Base-by-base conservation (phyloP, 2,797 vertebrate species). In the Chaetophractus vellerosus region DNA sequence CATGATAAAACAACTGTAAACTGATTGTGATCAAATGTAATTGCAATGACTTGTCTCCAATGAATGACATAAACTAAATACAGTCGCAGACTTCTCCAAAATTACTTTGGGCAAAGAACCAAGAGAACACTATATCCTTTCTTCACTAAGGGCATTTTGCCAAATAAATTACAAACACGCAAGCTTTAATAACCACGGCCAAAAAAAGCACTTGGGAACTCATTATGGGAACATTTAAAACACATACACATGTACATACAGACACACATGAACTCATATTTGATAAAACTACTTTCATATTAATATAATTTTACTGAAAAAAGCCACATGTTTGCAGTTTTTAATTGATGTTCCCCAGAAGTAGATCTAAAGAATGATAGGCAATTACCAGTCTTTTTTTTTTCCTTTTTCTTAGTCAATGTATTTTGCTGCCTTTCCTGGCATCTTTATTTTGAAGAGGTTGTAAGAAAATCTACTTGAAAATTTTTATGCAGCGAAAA, bases 101-200 rank as follows among this genome's bases (percentile, higher is more conserved):
- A 99, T 99, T 98, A 98, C 98, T 98, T 98, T 98, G 98, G 98
- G 98, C 98, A 98, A 97, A 97, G 90, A 96, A 98, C 98, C 98
- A 98, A 98, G 97, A 98, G 98, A 98, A 98, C 98, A 98, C 98
- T 98, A 98, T 98, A 98, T 98, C 96, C 98, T 98, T 97, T 97
- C 97, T 98, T 98, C 98, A 97, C 94, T 9, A 95, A 98, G 97
- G 96, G 98, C 98, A 98, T 98, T 98, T 98, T 98, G 98, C 98
- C 98, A 98, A 98, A 98, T 97, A 98, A 98, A 98, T 98, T 14
- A 45, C 98, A 98, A 98, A 98, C 97, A 98, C 97, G 97, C 97
- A 97, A 96, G 98, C 98, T 98, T 98, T 98, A 98, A 98, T 98
- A 98, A 98, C 98, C 98, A 94, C 18, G 92, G 98, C 98, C 98